A percentile compares a stretch with the other conserved stretches of the same genome.
Evolutionary conservation across 2,797 vertebrate genomes (phyloP).

Genomic region (Epinephelus awoara): DNA sequence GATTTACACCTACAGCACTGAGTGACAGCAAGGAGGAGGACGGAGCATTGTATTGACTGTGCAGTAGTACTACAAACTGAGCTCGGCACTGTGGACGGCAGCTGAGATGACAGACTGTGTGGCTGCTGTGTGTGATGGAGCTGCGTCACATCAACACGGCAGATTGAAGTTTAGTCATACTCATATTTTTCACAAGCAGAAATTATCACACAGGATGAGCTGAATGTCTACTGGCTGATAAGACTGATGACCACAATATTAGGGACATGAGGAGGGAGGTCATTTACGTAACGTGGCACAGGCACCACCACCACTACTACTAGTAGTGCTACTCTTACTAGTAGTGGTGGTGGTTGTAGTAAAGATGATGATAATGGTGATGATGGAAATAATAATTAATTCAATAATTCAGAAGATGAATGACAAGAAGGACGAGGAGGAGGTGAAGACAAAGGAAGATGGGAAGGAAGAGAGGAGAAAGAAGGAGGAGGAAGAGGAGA

Average conservation of each 20-base stretch:
- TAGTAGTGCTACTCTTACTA: no score
- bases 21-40: conserved; percentile 4
- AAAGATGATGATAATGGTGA: no score
- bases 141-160: background rate
- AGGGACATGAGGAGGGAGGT: no score
- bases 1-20: conserved; percentile 14
- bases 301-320: no score
- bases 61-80: background rate
- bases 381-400: no score
- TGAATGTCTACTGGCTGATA: background rate
- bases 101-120: conserved; percentile 4
- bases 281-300: no score
- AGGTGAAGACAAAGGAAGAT: no score
- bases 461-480: no score
- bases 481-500: no score
- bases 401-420: no score
- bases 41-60: background rate
- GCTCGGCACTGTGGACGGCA: background rate
- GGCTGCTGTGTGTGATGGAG: conserved; percentile 3
- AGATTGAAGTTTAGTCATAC: conserved; percentile 10
- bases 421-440: no score
- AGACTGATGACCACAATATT: background rate
- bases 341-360: no score
- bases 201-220: background rate
- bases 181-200: background rate